phyloP scores from a whole-genome alignment of 2,113 vertebrate species.

The Daboia siamensis region DNA sequence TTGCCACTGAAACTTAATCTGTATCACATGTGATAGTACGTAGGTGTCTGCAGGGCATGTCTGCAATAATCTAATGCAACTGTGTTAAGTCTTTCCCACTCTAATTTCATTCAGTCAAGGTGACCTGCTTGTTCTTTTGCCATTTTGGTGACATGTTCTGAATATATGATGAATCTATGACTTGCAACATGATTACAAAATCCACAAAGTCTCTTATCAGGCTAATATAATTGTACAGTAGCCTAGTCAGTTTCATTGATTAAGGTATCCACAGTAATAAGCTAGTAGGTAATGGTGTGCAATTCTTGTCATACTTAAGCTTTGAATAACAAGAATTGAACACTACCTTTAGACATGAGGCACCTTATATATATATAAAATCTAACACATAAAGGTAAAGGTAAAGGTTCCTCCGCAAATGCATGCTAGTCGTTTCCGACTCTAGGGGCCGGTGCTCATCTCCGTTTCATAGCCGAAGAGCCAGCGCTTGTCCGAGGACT shows the following conservation, averaged over 20 bases:
- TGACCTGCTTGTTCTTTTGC: slow-evolving; percentile 20
- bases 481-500: too few species aligned
- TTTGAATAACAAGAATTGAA: not conserved
- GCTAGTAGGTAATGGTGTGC: not conserved
- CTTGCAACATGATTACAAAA: slow-evolving; percentile 15
- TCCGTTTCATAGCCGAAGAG: too few species aligned
- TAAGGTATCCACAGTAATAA: accelerated
- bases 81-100: not conserved
- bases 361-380: not conserved
- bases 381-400: too few species aligned
- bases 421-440: too few species aligned
- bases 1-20: slow-evolving; percentile 3
- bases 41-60: not conserved
- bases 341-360: not conserved
- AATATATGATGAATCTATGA: not conserved
- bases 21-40: not conserved
- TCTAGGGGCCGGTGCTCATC: too few species aligned
- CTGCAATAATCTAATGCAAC: not conserved
- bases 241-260: accelerated
- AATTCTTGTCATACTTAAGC: not conserved
- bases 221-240: not conserved
- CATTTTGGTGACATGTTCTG: not conserved
- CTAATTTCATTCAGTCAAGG: not conserved
- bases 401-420: too few species aligned
- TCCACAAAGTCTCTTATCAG: not conserved